A percentile compares a stretch with the other conserved stretches of the same genome.
Conservation (phyloP, 2,888 invertebrate genomes). For the Sinelater perroti region DNA sequence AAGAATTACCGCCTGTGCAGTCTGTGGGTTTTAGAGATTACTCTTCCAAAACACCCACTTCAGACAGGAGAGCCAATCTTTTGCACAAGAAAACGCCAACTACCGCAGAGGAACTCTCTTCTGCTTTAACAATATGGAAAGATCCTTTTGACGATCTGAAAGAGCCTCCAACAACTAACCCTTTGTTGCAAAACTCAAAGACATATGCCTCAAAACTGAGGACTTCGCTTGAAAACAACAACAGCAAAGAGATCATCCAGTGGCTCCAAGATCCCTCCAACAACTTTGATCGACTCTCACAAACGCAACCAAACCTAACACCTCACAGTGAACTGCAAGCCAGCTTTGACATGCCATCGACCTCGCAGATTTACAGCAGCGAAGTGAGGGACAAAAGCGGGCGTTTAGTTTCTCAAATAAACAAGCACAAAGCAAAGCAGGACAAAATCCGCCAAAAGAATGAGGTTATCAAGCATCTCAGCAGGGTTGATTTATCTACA, state of each 20-base stretch:
- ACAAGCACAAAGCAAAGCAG: slow-evolving; percentile 5
- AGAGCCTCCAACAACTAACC: slow-evolving; percentile 1
- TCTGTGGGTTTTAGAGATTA: background rate
- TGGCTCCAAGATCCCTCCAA: slow-evolving; percentile 50
- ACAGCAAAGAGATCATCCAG: slow-evolving; percentile 41
- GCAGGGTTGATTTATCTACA: background rate
- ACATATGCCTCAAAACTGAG: slow-evolving; percentile 6
- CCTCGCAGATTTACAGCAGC: slow-evolving; percentile 32
- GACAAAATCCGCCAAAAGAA: slow-evolving; percentile 11
- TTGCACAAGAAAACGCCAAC: background rate
- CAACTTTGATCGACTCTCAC: slow-evolving; percentile 46
- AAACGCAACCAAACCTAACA: slow-evolving; percentile 44
- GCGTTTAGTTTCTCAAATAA: background rate
- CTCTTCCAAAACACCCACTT: slow-evolving; percentile 2
- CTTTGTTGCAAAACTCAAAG: slow-evolving; percentile 5
- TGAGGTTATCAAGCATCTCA: background rate
- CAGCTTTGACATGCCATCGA: slow-evolving; percentile 39
- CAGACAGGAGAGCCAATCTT: slow-evolving; percentile 1
- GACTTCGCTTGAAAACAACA: slow-evolving; percentile 42
- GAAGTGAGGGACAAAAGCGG: background rate
- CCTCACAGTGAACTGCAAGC: slow-evolving; percentile 13
- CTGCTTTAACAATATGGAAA: background rate
- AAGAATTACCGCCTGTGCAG: background rate
- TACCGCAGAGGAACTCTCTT: no score
- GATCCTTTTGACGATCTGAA: slow-evolving; percentile 28